Evolutionary conservation across 1,140 invertebrate genomes (phyloP), one percentile per base, ranked within the genome.

Genomic region (Sitophilus oryzae): DNA sequence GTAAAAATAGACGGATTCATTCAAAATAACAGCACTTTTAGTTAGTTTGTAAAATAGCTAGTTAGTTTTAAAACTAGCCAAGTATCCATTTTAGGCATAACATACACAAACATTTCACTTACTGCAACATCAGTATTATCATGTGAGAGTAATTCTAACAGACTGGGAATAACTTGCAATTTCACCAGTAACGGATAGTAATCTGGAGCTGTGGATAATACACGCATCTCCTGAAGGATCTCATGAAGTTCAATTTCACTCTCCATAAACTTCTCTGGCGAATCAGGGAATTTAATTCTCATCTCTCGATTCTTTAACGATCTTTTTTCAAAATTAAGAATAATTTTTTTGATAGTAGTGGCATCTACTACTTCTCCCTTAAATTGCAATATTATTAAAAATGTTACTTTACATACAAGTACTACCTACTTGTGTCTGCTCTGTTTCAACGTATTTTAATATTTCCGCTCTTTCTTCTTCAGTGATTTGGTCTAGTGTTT

Each of bases 251-350:
- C 70, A 6, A 99, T 76, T 78, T 99, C 97, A 44, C 95, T 97
- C 63, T 99, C 96, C 94, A 99, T 97, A 74, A 99, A 99, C 73
- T 96, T 96, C 70, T 97, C 91, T 35, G 97, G 93, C 63, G 89
- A 84, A 73, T 98, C 96, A 2, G 94, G 89, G 76, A 94, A 98
- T 74, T 99, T 99, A 0, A 99, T 97, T 63, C 97, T 81, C 86
- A 97, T 93, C 77, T 99, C 96, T 70, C 96, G 89, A 72, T 99
- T 99, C 73, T 88, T 93, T 0, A 96, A 75, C 36, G 89, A 86
- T 68, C 89, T 83, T 68, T 98, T 98, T 69, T 99, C 96, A 77
- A 99, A 96, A 40, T 88, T 78, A 11, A 96, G 73, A 25, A 97
- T 81, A 67, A 97, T 82, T 69, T 88, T 86, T 67, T 96, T 96